Conservation (phyloP, 2,113 vertebrate genomes). For the Osmerus mordax region DNA sequence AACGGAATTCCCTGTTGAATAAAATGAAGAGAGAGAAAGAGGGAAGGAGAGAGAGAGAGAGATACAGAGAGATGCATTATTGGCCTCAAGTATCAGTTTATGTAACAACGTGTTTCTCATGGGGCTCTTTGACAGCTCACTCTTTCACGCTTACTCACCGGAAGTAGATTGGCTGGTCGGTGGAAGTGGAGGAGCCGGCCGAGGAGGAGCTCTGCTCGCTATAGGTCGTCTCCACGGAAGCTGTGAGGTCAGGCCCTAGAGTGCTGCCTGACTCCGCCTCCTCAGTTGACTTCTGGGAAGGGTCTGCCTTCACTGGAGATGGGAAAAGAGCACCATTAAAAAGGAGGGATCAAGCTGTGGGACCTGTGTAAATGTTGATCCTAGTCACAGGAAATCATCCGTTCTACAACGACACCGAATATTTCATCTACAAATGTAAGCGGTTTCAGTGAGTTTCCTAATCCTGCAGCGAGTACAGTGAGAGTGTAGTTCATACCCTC, state of each 20-base stretch:
- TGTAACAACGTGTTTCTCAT: background rate
- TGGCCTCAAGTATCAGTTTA: background rate
- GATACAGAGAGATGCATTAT: background rate
- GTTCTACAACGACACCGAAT: too few relatives aligned
- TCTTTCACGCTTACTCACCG: constrained; percentile 63
- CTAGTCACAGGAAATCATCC: background rate
- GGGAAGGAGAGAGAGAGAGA: background rate
- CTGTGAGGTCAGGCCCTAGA: constrained; percentile 61
- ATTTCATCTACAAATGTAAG: background rate
- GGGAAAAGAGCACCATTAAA: background rate
- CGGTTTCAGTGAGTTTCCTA: background rate
- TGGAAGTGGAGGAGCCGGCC: constrained; percentile 70
- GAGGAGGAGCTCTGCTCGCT: constrained; percentile 76
- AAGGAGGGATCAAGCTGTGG: background rate
- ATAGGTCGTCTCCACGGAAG: constrained; percentile 73
- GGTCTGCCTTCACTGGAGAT: constrained; percentile 66
- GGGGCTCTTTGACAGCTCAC: too few relatives aligned
- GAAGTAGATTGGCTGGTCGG: constrained; percentile 90
- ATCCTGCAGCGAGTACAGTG: background rate
- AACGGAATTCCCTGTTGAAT: constrained; percentile 83
- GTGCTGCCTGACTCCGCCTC: constrained; percentile 56
- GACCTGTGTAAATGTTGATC: background rate
- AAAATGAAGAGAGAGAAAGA: background rate
- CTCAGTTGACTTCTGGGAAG: constrained; percentile 57
- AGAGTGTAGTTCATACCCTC: constrained; percentile 70